Percentiles rank a stretch among this genome's conserved stretches.
Conservation (phyloP, 2,113 vertebrate genomes). For the Procavia capensis region DNA sequence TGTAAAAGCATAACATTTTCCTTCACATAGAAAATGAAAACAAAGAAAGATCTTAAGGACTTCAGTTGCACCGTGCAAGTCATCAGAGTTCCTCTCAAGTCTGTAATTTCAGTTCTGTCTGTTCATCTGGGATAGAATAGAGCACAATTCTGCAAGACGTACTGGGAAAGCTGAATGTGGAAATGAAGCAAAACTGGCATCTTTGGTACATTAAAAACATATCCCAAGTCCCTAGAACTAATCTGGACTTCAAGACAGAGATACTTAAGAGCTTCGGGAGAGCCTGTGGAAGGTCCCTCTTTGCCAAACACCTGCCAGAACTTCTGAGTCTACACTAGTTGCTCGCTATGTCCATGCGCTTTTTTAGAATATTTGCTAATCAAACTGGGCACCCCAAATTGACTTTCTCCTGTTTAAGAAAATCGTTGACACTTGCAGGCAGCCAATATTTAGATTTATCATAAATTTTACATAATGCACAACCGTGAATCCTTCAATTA, state of each 20-base stretch:
- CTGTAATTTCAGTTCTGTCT: not conserved
- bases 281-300: not conserved
- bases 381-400: not conserved
- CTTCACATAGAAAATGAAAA: conserved; percentile 32
- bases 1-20: not conserved
- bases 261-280: not conserved
- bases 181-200: not conserved
- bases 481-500: not conserved
- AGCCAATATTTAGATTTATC: not conserved
- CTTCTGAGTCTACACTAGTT: not conserved
- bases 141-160: not conserved
- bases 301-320: not conserved
- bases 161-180: not conserved
- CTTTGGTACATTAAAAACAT: conserved; percentile 30
- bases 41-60: not conserved
- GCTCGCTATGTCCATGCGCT: not conserved
- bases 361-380: not conserved
- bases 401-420: not conserved
- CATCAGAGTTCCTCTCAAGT: not conserved
- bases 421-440: not conserved
- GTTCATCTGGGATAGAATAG: not conserved
- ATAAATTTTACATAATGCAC: not conserved
- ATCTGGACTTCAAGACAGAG: not conserved
- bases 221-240: not conserved
- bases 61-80: not conserved